Evolutionary conservation across 2,797 vertebrate genomes (phyloP).

Genomic region (Sebastes steindachneri): DNA sequence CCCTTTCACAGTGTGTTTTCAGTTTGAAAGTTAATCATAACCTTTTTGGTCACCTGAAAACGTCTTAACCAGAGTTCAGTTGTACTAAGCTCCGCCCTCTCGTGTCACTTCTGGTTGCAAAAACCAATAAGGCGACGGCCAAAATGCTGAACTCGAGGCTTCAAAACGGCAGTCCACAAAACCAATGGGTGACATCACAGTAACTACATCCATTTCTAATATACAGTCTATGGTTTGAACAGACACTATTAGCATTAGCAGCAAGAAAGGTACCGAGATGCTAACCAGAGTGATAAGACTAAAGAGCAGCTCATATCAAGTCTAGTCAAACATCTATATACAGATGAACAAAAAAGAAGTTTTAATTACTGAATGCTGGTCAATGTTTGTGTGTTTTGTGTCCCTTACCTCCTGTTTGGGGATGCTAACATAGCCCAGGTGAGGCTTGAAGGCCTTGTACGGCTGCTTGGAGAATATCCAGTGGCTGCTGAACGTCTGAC

Average conservation of each 20-base stretch:
- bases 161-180: too few relatives aligned
- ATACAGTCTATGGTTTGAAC: background rate
- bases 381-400: background rate
- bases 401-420: constrained; percentile 92
- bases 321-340: background rate
- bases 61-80: too few relatives aligned
- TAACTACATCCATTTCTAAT: too few relatives aligned
- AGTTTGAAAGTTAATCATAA: too few relatives aligned
- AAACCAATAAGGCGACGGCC: too few relatives aligned
- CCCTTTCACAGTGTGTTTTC: too few relatives aligned
- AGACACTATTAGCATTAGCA: background rate
- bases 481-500: constrained; percentile 85
- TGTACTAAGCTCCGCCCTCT: too few relatives aligned
- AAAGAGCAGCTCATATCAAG: background rate
- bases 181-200: too few relatives aligned
- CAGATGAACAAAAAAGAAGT: background rate
- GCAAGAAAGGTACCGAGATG: background rate
- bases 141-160: too few relatives aligned
- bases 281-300: background rate
- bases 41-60: too few relatives aligned
- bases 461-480: constrained; percentile 87
- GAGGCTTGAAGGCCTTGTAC: constrained; percentile 86
- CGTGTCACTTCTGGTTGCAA: too few relatives aligned
- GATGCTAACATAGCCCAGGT: constrained; percentile 91
- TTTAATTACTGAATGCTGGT: background rate